phyloP scores from a whole-genome alignment of 2,113 vertebrate genomes.

The Promerops cafer region DNA sequence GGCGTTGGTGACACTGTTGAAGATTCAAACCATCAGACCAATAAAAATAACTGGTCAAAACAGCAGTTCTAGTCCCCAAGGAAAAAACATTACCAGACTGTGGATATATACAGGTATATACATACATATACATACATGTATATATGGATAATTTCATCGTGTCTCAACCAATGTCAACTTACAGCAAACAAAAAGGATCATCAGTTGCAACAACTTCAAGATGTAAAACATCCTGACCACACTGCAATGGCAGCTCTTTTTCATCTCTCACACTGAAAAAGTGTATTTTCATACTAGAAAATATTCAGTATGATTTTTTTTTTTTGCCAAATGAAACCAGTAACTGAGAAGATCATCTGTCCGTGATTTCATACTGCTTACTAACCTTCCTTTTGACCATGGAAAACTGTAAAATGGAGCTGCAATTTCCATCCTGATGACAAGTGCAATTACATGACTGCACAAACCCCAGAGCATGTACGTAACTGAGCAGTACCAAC shows the following conservation, averaged over 20 bases:
- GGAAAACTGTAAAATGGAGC: not conserved
- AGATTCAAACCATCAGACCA: not conserved
- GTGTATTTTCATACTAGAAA: not conserved
- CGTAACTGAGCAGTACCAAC: not conserved
- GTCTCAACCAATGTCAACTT: not conserved
- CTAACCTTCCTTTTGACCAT: not conserved
- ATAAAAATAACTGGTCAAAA: not conserved
- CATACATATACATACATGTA: not conserved
- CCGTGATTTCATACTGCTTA: not conserved
- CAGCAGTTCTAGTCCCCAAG: not conserved
- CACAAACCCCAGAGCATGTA: accelerated
- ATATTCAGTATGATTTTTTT: not conserved
- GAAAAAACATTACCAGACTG: not conserved
- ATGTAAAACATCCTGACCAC: accelerated
- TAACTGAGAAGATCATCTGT: not conserved
- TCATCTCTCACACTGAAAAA: not conserved
- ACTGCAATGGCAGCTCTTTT: not conserved
- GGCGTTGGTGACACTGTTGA: not conserved
- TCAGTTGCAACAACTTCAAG: not conserved
- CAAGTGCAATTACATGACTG: not conserved
- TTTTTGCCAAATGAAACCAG: not conserved
- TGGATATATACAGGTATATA: not conserved
- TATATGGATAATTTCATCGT: not conserved
- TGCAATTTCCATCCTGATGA: not conserved
- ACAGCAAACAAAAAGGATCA: not conserved